Evolutionary conservation across 92 coral and sea anemone genomes (phyloP), one percentile per base, ranked within the genome.

Genomic region (Umimayanthus chanpuru): DNA sequence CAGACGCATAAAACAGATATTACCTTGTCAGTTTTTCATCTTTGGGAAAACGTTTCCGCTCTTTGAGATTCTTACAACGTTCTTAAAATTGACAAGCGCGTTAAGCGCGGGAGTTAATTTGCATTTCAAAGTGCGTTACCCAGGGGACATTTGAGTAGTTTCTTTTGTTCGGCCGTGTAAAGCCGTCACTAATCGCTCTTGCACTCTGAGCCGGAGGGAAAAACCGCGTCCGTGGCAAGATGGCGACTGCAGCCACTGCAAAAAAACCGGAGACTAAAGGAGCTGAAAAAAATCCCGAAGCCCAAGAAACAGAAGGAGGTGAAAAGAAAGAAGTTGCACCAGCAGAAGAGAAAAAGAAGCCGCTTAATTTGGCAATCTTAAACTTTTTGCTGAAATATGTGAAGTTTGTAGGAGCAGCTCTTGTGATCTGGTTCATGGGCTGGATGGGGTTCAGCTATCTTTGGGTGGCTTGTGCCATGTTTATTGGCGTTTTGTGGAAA

Each of bases 381-480:
- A 95, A 94, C 88, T 97, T 95, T 88, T 92, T 92, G 72, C 67
- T 95, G 91, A 95, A 93, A 85, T 95, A 95, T 89, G 81, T 95
- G 67, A 97, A 94, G 91, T 93, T 95, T 85, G 98, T 97, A 67
- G 98, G 98, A 5, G 98, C 90, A 41, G 99, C 98, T 67, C 88
- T 97, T 39, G 88, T 92, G 76, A 93, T 97, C 36, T 97, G 99
- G 99, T 91, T 96, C 66, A 92, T 94, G 94, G 99, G 99, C 47
- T 94, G 98, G 92, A 89, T 92, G 73, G 98, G 95, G 10, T 91
- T 95, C 76, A 94, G 96, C 81, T 97, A 95, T 92, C 92, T 91
- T 49, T 97, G 99, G 99, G 89, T 97, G 15, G 82, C 96, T 8
- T 89, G 94, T 61, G 98, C 98, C 32, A 80, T 97, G 50, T 88